phyloP scores from a whole-genome alignment of 2,113 vertebrate genomes.

The Donacobius atricapilla region DNA sequence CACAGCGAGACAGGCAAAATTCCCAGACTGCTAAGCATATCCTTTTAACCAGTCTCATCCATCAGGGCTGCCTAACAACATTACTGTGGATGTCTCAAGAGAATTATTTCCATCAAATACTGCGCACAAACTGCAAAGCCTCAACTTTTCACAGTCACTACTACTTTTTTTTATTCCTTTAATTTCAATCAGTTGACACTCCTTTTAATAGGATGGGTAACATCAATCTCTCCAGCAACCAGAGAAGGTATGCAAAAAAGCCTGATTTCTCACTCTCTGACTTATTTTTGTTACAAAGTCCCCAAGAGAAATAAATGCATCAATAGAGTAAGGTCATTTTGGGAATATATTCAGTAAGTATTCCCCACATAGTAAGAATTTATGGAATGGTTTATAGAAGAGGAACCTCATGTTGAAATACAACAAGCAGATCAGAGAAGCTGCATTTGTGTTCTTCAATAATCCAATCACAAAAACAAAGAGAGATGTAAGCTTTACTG shows the following conservation, averaged over 20 bases:
- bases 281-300: neutral
- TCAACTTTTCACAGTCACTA: neutral
- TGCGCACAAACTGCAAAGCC: neutral
- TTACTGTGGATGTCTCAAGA: neutral
- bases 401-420: neutral
- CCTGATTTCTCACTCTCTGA: neutral
- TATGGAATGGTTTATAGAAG: neutral
- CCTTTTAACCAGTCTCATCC: neutral
- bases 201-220: neutral
- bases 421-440: neutral
- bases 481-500: neutral
- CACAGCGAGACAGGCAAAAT: neutral
- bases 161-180: neutral
- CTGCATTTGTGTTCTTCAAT: neutral
- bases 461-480: neutral
- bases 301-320: neutral
- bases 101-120: neutral
- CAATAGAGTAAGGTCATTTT: neutral
- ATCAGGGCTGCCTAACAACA: neutral
- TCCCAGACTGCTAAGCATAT: neutral
- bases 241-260: neutral
- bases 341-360: neutral
- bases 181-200: neutral
- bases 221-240: neutral
- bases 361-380: neutral